These are phyloP conservation scores for Platysteira castanea DNA, from an alignment of 2,113 vertebrate species.

Conservation along the genomic window DNA sequence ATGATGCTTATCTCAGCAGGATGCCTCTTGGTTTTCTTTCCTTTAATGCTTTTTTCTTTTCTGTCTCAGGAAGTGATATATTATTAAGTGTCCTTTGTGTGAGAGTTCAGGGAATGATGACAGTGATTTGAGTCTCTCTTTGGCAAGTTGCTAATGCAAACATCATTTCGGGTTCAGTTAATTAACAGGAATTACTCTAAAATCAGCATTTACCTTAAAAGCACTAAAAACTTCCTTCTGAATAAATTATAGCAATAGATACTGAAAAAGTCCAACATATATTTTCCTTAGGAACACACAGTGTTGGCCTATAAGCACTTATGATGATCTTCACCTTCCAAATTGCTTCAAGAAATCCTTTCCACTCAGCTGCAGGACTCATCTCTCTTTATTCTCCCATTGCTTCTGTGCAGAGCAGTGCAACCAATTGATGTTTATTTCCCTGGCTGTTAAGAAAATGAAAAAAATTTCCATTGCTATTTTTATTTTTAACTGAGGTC, in stretches of 20 bases:
- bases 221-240: background rate
- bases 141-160: background rate
- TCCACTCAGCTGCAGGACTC: background rate
- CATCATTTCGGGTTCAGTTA: background rate
- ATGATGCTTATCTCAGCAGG: background rate
- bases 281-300: background rate
- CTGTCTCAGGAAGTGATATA: background rate
- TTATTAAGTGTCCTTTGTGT: background rate
- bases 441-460: background rate
- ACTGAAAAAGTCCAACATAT: background rate
- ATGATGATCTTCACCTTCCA: background rate
- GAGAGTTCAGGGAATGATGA: background rate
- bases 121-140: background rate
- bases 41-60: background rate
- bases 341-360: background rate
- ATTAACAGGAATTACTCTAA: background rate
- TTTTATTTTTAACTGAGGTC: background rate
- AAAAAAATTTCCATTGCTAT: background rate
- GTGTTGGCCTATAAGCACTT: background rate
- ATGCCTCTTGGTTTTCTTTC: background rate
- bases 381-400: background rate
- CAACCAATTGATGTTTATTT: background rate
- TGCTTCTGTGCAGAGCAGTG: background rate
- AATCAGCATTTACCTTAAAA: slow-evolving; percentile 10
- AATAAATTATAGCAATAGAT: background rate